phyloP scores from a whole-genome alignment of 1,140 invertebrate genomes.

The Brachionus plicatilis region DNA sequence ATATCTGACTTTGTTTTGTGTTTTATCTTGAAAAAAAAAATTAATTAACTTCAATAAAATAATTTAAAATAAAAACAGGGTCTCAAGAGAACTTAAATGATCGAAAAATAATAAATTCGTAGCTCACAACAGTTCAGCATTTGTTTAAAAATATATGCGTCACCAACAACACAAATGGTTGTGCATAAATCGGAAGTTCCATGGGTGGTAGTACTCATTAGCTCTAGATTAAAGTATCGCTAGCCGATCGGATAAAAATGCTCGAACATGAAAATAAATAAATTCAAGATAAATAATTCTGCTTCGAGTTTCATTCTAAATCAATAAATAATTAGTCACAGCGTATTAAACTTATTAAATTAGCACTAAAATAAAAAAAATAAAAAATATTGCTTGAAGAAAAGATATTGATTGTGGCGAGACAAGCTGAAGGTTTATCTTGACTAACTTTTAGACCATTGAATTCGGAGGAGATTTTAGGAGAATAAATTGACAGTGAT shows the following conservation, averaged over 20 bases:
- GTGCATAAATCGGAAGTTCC: not conserved
- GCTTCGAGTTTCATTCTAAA: not conserved
- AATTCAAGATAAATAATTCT: not conserved
- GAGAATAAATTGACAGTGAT: not conserved
- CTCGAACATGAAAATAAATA: not conserved
- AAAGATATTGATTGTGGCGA: not conserved
- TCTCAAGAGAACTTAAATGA: not conserved
- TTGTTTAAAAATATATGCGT: not conserved
- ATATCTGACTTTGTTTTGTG: not conserved
- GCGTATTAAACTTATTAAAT: constrained; percentile 18
- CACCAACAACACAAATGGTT: not conserved
- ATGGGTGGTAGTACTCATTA: not conserved
- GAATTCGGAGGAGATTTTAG: not conserved
- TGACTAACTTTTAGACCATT: not conserved
- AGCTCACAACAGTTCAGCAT: not conserved
- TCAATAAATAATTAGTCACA: constrained; percentile 25
- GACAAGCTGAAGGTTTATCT: not conserved
- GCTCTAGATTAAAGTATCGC: not conserved
- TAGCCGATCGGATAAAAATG: not conserved
- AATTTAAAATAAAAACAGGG: not conserved
- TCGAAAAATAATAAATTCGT: not conserved
- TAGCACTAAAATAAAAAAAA: not conserved
- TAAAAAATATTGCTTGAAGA: not conserved
- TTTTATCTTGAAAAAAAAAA: not conserved
- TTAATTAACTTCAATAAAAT: not conserved